Evolutionary conservation across 2,888 invertebrate species (phyloP).

Genomic region (Tenthredo livida): DNA sequence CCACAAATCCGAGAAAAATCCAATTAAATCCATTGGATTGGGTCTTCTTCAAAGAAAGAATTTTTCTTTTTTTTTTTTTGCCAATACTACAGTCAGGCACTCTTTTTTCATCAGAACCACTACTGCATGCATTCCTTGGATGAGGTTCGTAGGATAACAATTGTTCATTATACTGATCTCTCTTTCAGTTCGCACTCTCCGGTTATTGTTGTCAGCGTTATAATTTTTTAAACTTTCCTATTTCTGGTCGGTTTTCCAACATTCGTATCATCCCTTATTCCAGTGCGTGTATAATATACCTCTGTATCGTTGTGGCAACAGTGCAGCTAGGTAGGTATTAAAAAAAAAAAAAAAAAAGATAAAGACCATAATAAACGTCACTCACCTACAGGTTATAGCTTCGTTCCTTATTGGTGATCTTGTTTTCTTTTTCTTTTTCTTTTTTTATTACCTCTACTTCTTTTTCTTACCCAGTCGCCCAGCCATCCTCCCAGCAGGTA

Average conservation of each 20-base stretch:
- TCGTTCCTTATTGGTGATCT: not conserved
- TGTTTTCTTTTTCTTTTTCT: not conserved
- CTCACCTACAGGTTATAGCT: not conserved
- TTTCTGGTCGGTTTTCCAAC: not conserved
- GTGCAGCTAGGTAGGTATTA: too few relatives aligned
- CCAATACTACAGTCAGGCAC: not conserved
- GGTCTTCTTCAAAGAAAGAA: not conserved
- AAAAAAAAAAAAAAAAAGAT: too few relatives aligned
- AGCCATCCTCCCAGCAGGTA: not conserved
- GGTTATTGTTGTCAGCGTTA: not conserved
- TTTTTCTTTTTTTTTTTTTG: not conserved
- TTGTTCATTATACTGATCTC: not conserved
- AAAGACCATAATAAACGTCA: slow-evolving; percentile 1
- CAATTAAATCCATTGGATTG: not conserved
- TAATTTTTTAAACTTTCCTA: not conserved
- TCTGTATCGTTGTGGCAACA: not conserved
- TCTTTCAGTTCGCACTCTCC: not conserved
- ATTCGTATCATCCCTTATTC: not conserved
- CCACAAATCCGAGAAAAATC: not conserved
- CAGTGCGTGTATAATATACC: not conserved
- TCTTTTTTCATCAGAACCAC: not conserved
- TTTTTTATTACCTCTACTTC: not conserved
- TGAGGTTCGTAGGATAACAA: not conserved
- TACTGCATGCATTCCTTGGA: not conserved
- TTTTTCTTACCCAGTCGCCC: not conserved